Conservation (phyloP, 2,888 invertebrate species). For the Nomada flava region DNA sequence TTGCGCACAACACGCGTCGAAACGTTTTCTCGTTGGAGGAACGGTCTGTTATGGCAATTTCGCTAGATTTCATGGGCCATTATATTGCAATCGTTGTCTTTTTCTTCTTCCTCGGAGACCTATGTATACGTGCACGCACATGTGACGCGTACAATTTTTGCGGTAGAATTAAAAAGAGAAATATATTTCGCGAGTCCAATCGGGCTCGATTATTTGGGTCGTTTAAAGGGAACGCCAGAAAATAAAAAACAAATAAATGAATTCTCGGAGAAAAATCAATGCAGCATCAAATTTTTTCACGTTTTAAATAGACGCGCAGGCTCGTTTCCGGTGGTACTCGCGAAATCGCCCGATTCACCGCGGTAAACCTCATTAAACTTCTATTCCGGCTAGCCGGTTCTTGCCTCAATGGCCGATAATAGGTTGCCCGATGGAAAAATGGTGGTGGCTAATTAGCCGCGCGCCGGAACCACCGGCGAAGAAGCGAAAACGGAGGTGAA, state of each 20-base stretch:
- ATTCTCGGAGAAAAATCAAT: neutral
- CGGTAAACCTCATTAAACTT: constrained; percentile 81
- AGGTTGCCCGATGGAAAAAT: constrained; percentile 79
- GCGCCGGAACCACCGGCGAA: constrained; percentile 41
- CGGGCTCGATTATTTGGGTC: neutral
- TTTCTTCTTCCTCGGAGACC: neutral
- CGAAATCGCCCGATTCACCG: constrained; percentile 70
- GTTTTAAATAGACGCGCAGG: constrained; percentile 45
- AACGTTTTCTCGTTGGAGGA: constrained; percentile 30
- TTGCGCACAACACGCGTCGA: constrained; percentile 20
- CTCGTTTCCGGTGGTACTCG: constrained; percentile 60
- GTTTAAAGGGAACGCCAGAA: neutral
- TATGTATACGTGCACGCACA: too few relatives aligned
- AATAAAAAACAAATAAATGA: too few relatives aligned
- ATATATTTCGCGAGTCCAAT: too few relatives aligned
- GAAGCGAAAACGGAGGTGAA: constrained; percentile 11
- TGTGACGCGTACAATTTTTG: too few relatives aligned
- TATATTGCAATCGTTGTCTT: neutral
- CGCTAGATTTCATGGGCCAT: neutral
- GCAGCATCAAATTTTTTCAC: constrained; percentile 1
- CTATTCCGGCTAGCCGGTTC: constrained; percentile 78
- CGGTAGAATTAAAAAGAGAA: neutral
- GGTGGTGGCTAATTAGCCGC: constrained; percentile 74
- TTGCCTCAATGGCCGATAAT: constrained; percentile 77
- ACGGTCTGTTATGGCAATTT: constrained; percentile 14